These are phyloP conservation scores for Harmothoe impar DNA, from an alignment of 2,888 invertebrate species.

Conservation along the genomic window DNA sequence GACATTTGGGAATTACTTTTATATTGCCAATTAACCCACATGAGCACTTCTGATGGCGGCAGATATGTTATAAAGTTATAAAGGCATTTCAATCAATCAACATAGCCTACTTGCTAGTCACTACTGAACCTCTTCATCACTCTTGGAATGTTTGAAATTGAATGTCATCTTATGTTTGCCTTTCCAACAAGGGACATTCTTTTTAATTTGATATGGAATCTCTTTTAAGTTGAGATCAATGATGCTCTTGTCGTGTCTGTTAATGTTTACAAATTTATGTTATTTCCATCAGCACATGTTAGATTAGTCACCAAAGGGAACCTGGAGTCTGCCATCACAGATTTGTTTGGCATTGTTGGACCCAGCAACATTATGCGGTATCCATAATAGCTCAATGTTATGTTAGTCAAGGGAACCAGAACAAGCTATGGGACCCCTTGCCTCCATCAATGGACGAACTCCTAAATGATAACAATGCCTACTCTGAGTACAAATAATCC, in stretches of 20 bases:
- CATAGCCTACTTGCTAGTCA: no score
- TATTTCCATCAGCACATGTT: not conserved
- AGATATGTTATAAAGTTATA: no score
- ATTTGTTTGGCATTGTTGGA: constrained; percentile 25
- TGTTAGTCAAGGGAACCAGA: constrained; percentile 25
- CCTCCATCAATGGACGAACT: not conserved
- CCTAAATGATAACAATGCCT: not conserved
- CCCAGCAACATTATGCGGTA: not conserved
- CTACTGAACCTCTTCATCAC: no score
- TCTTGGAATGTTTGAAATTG: no score
- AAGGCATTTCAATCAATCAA: no score
- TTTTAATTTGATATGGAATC: not conserved
- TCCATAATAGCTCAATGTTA: constrained; percentile 32
- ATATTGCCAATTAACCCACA: no score
- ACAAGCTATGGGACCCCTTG: not conserved
- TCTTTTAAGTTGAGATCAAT: not conserved
- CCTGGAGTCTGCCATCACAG: not conserved
- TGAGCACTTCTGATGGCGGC: no score
- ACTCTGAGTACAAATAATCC: not conserved
- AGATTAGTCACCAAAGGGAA: not conserved
- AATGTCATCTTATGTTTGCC: no score
- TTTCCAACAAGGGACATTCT: no score
- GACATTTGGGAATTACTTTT: no score
- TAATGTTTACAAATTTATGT: not conserved
- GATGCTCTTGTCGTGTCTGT: not conserved